These are phyloP conservation scores for Lytechinus pictus DNA, from an alignment of 35 echinoderm and acorn worm species.

Conservation along the genomic window DNA sequence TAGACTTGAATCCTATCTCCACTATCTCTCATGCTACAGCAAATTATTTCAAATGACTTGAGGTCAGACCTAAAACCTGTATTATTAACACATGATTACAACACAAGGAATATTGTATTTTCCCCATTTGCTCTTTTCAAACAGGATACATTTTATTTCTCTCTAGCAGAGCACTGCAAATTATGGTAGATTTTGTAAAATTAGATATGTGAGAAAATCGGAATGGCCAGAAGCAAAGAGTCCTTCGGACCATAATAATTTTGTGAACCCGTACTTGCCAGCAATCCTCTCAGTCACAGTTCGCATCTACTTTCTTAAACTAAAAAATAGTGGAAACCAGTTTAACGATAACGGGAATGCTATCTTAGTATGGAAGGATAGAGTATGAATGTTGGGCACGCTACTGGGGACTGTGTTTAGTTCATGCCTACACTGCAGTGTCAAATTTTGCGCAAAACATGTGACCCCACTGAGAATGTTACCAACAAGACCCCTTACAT, in stretches of 20 bases:
- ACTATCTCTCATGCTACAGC: background rate
- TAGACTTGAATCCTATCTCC: background rate
- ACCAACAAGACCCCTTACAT: too few relatives aligned
- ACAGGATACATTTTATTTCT: background rate
- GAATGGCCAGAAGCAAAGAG: background rate
- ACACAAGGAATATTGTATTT: background rate
- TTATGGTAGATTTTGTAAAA: background rate
- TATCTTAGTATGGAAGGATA: too few relatives aligned
- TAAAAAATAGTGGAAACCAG: too few relatives aligned
- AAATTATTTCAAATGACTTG: background rate
- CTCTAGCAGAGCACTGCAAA: background rate
- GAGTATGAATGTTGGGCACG: too few relatives aligned
- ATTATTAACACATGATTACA: background rate
- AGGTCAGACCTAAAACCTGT: background rate
- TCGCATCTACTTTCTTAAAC: too few relatives aligned
- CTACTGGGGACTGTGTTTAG: too few relatives aligned
- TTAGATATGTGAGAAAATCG: background rate
- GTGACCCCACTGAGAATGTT: too few relatives aligned
- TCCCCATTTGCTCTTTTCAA: background rate
- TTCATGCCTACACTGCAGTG: too few relatives aligned
- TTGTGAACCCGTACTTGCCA: background rate
- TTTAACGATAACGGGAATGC: too few relatives aligned
- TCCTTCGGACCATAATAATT: background rate
- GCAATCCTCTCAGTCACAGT: background rate
- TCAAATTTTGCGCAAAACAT: too few relatives aligned